Conservation (phyloP, 1,140 invertebrate genomes). For the honey bee (Apis mellifera) region DNA sequence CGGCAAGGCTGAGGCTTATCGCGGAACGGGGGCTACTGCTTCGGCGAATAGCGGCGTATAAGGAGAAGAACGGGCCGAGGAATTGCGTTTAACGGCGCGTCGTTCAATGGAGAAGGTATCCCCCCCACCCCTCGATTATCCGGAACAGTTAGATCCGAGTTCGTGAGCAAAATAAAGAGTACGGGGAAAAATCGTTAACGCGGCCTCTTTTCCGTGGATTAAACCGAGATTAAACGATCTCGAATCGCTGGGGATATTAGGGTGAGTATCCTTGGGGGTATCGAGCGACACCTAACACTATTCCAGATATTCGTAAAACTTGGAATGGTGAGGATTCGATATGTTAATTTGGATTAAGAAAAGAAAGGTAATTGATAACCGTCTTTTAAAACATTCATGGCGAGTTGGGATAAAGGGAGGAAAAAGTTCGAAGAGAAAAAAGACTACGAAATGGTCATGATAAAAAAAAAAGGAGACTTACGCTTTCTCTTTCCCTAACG, state of each 20-base stretch:
- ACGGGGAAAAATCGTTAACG: not conserved
- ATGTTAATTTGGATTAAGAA: conserved; percentile 22
- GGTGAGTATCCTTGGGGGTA: not conserved
- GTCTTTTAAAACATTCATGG: too few species aligned
- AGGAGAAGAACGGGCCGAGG: too few species aligned
- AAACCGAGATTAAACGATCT: conserved; percentile 20
- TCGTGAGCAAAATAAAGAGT: not conserved
- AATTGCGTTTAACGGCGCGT: not conserved
- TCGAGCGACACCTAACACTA: not conserved
- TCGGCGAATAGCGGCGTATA: too few species aligned
- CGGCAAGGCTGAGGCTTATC: too few species aligned
- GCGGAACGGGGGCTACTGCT: too few species aligned
- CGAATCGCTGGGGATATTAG: not conserved
- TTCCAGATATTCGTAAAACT: not conserved
- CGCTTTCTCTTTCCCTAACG: not conserved
- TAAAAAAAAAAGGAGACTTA: not conserved
- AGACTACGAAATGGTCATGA: not conserved
- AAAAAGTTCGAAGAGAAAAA: too few species aligned
- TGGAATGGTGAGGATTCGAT: conserved; percentile 23
- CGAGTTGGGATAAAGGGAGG: too few species aligned
- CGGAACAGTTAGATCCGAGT: not conserved
- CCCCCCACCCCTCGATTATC: not conserved
- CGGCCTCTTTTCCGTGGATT: not conserved
- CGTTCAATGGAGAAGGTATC: not conserved
- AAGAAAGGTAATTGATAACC: too few species aligned